Percentiles rank a stretch among this genome's conserved stretches.
Conservation (phyloP, 2,797 vertebrate species). For the Tarsius wallacei region DNA sequence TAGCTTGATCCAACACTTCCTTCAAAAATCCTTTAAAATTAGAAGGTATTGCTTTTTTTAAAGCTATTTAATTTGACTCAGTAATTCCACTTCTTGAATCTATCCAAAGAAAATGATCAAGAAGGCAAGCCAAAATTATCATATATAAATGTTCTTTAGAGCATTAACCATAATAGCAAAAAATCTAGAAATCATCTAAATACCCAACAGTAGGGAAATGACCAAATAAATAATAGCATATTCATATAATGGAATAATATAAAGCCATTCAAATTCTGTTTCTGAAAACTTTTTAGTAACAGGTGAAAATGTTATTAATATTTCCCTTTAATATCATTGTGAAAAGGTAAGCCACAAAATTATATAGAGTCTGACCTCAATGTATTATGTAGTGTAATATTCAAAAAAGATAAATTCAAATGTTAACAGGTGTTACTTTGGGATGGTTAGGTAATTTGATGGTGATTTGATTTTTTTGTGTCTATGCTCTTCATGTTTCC, state of each 20-base stretch:
- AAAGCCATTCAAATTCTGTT: slow-evolving; percentile 8
- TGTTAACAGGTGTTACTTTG: slow-evolving; percentile 63
- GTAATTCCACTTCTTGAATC: slow-evolving; percentile 43
- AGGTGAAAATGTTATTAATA: not conserved
- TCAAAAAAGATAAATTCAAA: slow-evolving; percentile 60
- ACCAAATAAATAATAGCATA: slow-evolving; percentile 18
- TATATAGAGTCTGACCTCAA: slow-evolving; percentile 8
- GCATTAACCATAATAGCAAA: slow-evolving; percentile 36
- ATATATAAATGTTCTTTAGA: slow-evolving; percentile 40
- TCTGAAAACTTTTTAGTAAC: slow-evolving; percentile 62
- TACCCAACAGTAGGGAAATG: not conserved
- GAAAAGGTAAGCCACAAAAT: slow-evolving; percentile 36
- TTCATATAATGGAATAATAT: not conserved
- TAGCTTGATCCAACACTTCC: not conserved
- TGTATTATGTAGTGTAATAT: not conserved
- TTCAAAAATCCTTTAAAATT: slow-evolving; percentile 57
- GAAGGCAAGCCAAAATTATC: slow-evolving; percentile 61
- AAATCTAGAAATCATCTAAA: not conserved
- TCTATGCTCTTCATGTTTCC: not conserved
- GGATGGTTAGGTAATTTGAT: not conserved
- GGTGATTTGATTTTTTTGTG: slow-evolving; percentile 30
- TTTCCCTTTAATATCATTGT: slow-evolving; percentile 32
- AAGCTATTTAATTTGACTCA: slow-evolving; percentile 32
- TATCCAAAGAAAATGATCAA: slow-evolving; percentile 41
- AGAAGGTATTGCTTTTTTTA: not conserved